Conservation (phyloP, 2,797 vertebrate genomes). For the Xiphophorus birchmanni region DNA sequence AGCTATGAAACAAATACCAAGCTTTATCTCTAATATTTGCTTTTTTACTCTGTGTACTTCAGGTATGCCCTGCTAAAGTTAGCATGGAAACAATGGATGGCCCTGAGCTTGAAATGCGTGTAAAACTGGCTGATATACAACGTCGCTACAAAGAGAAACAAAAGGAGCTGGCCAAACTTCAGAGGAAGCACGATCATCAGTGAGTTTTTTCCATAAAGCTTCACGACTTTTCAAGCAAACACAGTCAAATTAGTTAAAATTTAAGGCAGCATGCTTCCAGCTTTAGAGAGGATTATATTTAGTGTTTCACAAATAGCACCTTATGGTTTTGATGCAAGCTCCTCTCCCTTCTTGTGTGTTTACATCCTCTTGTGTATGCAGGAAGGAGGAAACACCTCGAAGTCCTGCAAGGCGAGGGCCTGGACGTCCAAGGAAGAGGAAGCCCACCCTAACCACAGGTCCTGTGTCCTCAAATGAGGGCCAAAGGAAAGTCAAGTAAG, state of each 20-base stretch:
- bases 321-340: conserved; percentile 3
- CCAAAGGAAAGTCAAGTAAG: conserved; percentile 91
- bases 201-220: conserved; percentile 64
- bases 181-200: conserved; percentile 93
- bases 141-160: conserved; percentile 96
- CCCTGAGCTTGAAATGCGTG: conserved; percentile 91
- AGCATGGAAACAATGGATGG: conserved; percentile 92
- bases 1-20: not conserved
- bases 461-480: conserved; percentile 73
- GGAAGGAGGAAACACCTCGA: conserved; percentile 92
- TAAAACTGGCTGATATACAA: conserved; percentile 92
- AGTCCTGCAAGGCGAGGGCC: conserved; percentile 93
- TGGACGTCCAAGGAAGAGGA: conserved; percentile 92
- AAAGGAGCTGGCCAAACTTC: conserved; percentile 92
- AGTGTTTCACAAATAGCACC: not conserved
- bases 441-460: conserved; percentile 74
- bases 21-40: not conserved
- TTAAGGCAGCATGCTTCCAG: not conserved
- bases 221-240: conserved; percentile 4
- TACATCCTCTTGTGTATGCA: conserved; percentile 65
- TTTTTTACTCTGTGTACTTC: conserved; percentile 28
- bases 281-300: conserved; percentile 16
- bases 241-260: conserved; percentile 16
- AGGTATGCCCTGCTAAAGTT: conserved; percentile 93
- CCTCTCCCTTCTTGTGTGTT: conserved; percentile 36